Evolutionary conservation across 2,113 vertebrate species (phyloP).

Genomic region (Hemiprocne comata): DNA sequence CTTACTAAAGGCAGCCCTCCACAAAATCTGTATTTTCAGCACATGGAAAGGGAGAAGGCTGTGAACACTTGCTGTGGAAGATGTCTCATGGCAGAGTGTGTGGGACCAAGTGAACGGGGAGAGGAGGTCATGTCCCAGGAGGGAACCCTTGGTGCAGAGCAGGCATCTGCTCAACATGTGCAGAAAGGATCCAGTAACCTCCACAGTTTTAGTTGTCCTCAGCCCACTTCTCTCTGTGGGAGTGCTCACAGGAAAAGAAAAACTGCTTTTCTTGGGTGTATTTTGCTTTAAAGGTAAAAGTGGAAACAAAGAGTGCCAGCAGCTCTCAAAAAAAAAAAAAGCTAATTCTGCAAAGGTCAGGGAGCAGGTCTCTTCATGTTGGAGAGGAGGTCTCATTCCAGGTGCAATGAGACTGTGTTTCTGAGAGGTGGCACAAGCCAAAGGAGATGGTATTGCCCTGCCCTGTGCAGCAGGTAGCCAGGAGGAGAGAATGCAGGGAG

Average conservation of each 20-base stretch:
- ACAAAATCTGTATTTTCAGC: background rate
- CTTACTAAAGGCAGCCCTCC: background rate
- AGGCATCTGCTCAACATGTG: background rate
- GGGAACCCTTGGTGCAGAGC: background rate
- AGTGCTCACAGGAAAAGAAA: background rate
- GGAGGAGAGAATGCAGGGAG: background rate
- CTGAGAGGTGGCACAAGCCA: background rate
- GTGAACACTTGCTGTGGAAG: background rate
- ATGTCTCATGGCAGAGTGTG: background rate
- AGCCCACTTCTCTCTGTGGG: background rate
- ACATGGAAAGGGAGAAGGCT: background rate
- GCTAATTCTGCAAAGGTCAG: background rate
- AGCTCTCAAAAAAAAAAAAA: no score
- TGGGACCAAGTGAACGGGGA: background rate
- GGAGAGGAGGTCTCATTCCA: background rate
- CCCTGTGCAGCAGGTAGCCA: background rate
- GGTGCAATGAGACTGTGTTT: background rate
- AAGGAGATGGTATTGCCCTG: background rate
- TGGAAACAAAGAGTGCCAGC: background rate
- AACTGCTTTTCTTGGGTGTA: background rate
- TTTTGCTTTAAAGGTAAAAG: background rate
- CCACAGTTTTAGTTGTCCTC: background rate
- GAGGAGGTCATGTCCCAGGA: background rate
- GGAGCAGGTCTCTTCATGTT: background rate
- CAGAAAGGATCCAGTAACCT: background rate